Evolutionary conservation across 1,140 invertebrate species (phyloP), one percentile per base, ranked within the genome.

Genomic region (Drosophila quadrilineata): DNA sequence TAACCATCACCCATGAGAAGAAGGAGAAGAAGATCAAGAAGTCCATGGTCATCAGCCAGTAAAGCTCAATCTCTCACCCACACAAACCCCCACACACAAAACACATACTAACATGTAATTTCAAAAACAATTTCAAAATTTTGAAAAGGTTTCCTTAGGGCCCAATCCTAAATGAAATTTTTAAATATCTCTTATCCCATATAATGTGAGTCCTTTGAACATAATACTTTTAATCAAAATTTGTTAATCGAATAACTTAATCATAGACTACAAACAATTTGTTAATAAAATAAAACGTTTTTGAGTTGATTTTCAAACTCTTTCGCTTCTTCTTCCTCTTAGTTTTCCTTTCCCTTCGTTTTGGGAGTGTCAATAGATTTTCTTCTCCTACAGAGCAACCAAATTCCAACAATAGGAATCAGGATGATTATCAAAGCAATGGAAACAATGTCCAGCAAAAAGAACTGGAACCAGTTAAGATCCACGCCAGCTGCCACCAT

Each of bases 401-500:
- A n/a, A n/a, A n/a, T n/a, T n/a, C n/a, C n/a, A n/a, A n/a, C n/a
- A n/a, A 10, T 29, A 40, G 54, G 62, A 28, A 57, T 67, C 56
- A 40, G 46, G 2, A 9, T 10, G 0, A n/a, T 40, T 6, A 40
- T 62, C 40, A 85, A 68, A 1, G 31, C 70, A 6, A 84, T 71
- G 2, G n/a, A n/a, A n/a, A n/a, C n/a, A n/a, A 94, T 91, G 84
- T 94, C 93, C 3, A 94, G 80, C 33, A 93, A 77, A 26, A 92
- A 90, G 84, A 93, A 93, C 65, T 93, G 91, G 80, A 93, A 93
- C 66, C 91, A 91, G 6, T 91, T 91, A 49, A 94, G 90, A 24
- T 85, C 79, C 8, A 75, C 12, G 0, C 92, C 92, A 2, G 91
- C 88, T 0, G 92, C 91, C 35, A 91, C 90, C 63, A 94, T 90